Evolutionary conservation across 92 coral and sea anemone genomes (phyloP).

Genomic region (Montipora capitata): DNA sequence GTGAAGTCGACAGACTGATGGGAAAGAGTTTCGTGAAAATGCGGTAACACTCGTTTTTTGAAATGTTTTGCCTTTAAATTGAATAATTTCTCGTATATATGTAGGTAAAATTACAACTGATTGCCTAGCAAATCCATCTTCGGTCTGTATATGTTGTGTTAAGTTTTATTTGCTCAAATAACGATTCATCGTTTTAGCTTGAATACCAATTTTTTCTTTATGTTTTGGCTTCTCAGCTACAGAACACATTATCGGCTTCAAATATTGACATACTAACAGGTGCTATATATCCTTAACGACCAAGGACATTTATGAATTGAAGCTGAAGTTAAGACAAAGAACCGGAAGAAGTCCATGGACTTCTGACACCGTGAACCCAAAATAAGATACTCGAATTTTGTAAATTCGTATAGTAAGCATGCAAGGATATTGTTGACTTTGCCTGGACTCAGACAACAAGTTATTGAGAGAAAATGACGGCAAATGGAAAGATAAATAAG

Average conservation of each 20-base stretch:
- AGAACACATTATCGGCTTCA: background rate
- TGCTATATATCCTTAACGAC: slow-evolving; percentile 27
- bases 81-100: no score
- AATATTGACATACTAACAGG: slow-evolving; percentile 21
- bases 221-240: background rate
- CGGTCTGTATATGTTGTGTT: background rate
- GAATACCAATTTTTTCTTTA: slow-evolving; percentile 5
- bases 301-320: background rate
- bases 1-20: background rate
- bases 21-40: background rate
- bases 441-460: slow-evolving; percentile 8
- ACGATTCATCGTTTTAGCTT: background rate
- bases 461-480: slow-evolving; percentile 50
- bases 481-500: slow-evolving; percentile 83
- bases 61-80: background rate
- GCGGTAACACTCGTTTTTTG: background rate
- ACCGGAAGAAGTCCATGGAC: background rate
- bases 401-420: background rate
- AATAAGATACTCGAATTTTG: background rate
- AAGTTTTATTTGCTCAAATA: background rate
- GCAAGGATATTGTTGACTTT: slow-evolving; percentile 28
- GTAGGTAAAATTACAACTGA: background rate
- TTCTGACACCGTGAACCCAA: no score
- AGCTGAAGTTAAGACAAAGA: background rate
- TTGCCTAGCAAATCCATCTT: background rate